Base-by-base conservation (phyloP, 2,888 invertebrate genomes). In the Rhamnusium bicolor region DNA sequence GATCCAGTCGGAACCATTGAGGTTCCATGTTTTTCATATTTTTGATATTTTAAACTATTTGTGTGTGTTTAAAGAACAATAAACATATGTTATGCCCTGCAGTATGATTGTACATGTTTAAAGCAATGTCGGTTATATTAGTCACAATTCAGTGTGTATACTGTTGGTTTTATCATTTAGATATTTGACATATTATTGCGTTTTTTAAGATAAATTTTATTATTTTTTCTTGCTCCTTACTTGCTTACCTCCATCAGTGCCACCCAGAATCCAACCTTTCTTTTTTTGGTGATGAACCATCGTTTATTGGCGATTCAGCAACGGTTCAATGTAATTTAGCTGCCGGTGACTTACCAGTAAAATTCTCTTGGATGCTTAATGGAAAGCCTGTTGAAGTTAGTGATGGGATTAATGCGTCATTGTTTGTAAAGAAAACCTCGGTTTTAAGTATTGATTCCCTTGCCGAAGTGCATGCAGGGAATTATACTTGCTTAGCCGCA, bases 311-410 rank as follows among this genome's bases (percentile, higher is more conserved):
- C 18, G 91, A 91, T 72, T 89, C 90, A 19, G 89, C 90, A 49
- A 89, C 90, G 10, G 89, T 91, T 1, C 51, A 51, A 8, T 92
- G 92, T 83, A 89, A 89, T 53, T 88, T 91, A 53, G 90, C 92
- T 76, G 92, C 92, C 84, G 95, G 96, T 75, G 95, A 96, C 89
- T 90, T 93, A 81, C 96, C 96, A n/a, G 90, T 96, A 75, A 91
- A 90, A 79, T 92, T 96, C 76, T 90, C 90, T 65, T 96, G 96
- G 96, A 91, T 91, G 80, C 90, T 94, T 82, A 92, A 94, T 84
- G 91, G 90, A 75, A 88, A 89, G 85, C 89, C 90, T 29, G 89
- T 92, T 71, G 90, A 90, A 77, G 87, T 91, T 81, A 86, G 87
- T 76, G 88, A 89, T 70, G 89, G 84, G 46, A 82, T 86, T 29